Base-by-base conservation (phyloP, 1,140 invertebrate species). In the Drosophila pandora region DNA sequence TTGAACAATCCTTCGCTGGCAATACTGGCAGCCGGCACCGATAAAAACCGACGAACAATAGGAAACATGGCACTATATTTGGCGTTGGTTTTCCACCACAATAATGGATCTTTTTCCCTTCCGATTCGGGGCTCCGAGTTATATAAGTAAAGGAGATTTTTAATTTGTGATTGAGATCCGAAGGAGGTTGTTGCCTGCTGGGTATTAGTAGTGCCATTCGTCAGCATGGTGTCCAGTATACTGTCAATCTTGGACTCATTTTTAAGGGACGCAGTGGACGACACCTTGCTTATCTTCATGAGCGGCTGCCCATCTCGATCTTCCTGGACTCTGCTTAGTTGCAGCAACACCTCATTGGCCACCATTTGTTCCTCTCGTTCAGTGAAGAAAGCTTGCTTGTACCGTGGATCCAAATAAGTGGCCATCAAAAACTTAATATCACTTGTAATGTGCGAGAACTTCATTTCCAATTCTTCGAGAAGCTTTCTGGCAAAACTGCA, bases 371-470 rank as follows among this genome's bases (percentile, higher is more conserved):
- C 65, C 28, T 83, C 70, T 12, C 63, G 70, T 10, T 83, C 76
- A 4, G 32, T 84, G 1, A 83, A 83, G 22, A 83, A 83, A 0
- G 79, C 76, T 13, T 84, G 79, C 32, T 83, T 83, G 39, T 83
- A 83, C 1, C 79, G 67, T 2, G 79, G 79, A 79, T 83, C 79
- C 47, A 83, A 84, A 45, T 84, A 83, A 3, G 79, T 84, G 41
- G 79, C 76, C 58, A 83, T 63, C 4, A 84, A 22, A 61, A 71
- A 83, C 17, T 84, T 84, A 0, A 72, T 67, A 47, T 83, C 79
- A 17, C 34, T 57, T 2, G 41, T 55, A 8, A 84, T 0, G 13
- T 79, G 28, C 0, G 65, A 41, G 21, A 74, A 84, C 3, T 61
- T 76, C 3, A 70, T 43, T 25, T 83, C 80, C 25, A 83, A 28